Evolutionary conservation across 2,888 invertebrate species (phyloP), one percentile per base, ranked within the genome.

Genomic region (Eilema depressum): DNA sequence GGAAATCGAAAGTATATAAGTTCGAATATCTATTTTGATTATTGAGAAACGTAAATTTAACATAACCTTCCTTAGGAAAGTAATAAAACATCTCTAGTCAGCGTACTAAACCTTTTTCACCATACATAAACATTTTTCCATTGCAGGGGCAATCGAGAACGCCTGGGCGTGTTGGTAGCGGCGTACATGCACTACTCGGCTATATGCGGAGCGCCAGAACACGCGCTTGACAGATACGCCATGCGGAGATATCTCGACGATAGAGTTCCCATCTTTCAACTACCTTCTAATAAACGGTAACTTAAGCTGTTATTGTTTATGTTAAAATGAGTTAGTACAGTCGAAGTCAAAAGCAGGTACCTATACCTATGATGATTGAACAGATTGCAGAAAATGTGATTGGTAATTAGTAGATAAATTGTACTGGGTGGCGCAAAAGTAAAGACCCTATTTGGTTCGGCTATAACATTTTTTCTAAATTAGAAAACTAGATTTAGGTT

Each of bases 151-250:
- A 97, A 97, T 88, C 96, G 98, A 84, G 98, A 98, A 86, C 96
- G 98, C 71, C 96, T 98, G 47, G 98, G 98, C 63, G 97, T 98
- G 67, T 96, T 98, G 78, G 97, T 99, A 75, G 98, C 98, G 28
- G 98, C 98, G 20, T 99, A 98, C 94, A 98, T 99, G 97, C 98
- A 98, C 94, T 99, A 99, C 95, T 98, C 98, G 80, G 98, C 97
- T 88, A 98, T 99, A 86, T 99, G 98, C 93, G 98, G 98, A n/a
- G 96, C 95, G 63, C 96, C 96, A 4, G 97, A 97, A 88, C 97
- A 98, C 89, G 98, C 98, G 14, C 96, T 99, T 84, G 99, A 99
- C 95, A 96, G 98, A 87, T 98, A 98, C 93, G 98, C 98, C 64
- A 99, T 99, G 98, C 96, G 98, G 86, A 96, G 97, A 85, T 99